Conservation (phyloP, 2,113 vertebrate species). For the Tautogolabrus adspersus region DNA sequence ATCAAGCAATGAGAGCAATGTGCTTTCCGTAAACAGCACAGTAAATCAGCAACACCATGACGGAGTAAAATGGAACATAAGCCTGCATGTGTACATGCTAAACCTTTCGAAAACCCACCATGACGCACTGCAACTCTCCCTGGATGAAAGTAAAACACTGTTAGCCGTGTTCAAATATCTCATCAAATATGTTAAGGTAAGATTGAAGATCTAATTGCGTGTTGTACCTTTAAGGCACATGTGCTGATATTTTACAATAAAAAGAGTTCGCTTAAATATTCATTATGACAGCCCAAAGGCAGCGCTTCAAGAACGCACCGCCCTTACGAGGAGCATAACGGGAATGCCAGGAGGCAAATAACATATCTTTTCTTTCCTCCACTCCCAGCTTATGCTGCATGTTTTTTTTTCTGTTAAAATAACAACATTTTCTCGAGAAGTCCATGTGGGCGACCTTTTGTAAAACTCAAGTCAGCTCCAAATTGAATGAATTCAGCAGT, state of each 20-base stretch:
- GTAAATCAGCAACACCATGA: no score
- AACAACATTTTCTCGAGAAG: conserved; percentile 47
- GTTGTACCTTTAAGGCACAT: conserved; percentile 51
- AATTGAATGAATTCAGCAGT: conserved; percentile 59
- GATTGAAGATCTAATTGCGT: conserved; percentile 60
- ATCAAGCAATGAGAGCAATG: no score
- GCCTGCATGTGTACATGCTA: neutral
- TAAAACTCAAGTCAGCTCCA: conserved; percentile 54
- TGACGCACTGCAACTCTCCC: conserved; percentile 20
- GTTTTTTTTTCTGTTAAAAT: conserved; percentile 40
- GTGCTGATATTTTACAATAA: conserved; percentile 25
- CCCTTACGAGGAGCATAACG: conserved; percentile 51
- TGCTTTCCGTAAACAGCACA: no score
- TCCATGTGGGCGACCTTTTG: conserved; percentile 49
- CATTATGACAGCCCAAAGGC: conserved; percentile 65
- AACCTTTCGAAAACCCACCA: conserved; percentile 1
- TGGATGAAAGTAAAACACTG: conserved; percentile 43
- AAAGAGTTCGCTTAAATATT: conserved; percentile 58
- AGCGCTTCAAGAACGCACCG: conserved; percentile 51
- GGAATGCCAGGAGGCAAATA: conserved; percentile 61
- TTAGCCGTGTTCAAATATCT: conserved; percentile 50
- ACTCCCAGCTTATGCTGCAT: conserved; percentile 49
- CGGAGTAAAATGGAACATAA: no score
- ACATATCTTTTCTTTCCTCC: conserved; percentile 35
- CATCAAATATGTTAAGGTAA: conserved; percentile 62